phyloP scores from a whole-genome alignment of 1,140 invertebrate species.

The Drosophila aff. region DNA sequence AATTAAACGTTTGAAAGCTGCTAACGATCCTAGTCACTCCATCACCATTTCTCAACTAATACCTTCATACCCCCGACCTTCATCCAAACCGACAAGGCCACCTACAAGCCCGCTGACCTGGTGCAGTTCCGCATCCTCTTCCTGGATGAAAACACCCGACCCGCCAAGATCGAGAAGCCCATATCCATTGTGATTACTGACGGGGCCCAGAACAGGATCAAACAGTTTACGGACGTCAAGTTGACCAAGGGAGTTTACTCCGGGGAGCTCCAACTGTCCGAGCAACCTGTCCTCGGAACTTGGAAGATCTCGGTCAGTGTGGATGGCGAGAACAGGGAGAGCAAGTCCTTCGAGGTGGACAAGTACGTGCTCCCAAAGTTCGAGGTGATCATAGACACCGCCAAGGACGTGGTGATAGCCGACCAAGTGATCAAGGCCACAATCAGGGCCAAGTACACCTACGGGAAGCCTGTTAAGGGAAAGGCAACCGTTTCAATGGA shows the following conservation, averaged over 20 bases:
- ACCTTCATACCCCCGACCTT: slow-evolving; percentile 93
- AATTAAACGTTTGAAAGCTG: slow-evolving; percentile 8
- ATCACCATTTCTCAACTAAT: not conserved
- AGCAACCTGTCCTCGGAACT: slow-evolving; percentile 94
- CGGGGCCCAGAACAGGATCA: slow-evolving; percentile 86
- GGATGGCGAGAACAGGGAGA: slow-evolving; percentile 37
- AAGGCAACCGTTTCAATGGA: slow-evolving; percentile 89
- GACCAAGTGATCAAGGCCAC: slow-evolving; percentile 91
- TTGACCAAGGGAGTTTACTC: slow-evolving; percentile 92
- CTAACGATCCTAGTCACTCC: not conserved
- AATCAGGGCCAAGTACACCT: slow-evolving; percentile 89
- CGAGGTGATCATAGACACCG: slow-evolving; percentile 92
- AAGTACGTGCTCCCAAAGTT: slow-evolving; percentile 98
- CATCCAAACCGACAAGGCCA: slow-evolving; percentile 96
- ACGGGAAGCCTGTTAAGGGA: slow-evolving; percentile 92
- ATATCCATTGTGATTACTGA: slow-evolving; percentile 59
- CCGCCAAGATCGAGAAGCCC: slow-evolving; percentile 82
- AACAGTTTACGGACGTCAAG: slow-evolving; percentile 90
- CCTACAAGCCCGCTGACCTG: slow-evolving; percentile 95
- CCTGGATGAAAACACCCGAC: slow-evolving; percentile 91
- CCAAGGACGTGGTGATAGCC: slow-evolving; percentile 92
- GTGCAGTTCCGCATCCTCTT: slow-evolving; percentile 95
- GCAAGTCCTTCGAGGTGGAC: slow-evolving; percentile 86
- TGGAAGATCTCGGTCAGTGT: slow-evolving; percentile 92
- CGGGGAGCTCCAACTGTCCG: slow-evolving; percentile 92